Percentiles rank a stretch among this genome's conserved stretches.
Conservation (phyloP, 1,140 invertebrate genomes). For the Drosophila arawakana region DNA sequence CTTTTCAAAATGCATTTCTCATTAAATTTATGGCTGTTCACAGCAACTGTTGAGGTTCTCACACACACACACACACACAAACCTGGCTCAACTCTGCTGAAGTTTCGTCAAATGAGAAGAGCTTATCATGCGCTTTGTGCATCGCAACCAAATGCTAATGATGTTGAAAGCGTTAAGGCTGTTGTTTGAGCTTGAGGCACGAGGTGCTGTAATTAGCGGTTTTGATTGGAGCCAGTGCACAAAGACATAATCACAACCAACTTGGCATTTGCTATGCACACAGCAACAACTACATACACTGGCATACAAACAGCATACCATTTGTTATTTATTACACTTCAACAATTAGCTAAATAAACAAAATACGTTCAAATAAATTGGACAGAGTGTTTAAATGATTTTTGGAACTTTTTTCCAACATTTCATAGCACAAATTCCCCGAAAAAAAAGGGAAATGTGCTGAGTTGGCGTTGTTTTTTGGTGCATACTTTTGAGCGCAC, state of each 20-base stretch:
- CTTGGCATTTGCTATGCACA: slow-evolving; percentile 24
- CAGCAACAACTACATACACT: slow-evolving; percentile 1
- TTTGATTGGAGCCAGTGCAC: slow-evolving; percentile 14
- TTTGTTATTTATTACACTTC: slow-evolving; percentile 1
- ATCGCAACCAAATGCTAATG: slow-evolving; percentile 22
- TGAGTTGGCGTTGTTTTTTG: slow-evolving; percentile 11
- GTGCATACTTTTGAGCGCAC: slow-evolving; percentile 57
- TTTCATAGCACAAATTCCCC: not conserved
- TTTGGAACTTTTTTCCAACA: not conserved
- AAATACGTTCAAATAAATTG: slow-evolving; percentile 4
- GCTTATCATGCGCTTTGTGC: slow-evolving; percentile 24
- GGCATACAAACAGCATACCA: not conserved
- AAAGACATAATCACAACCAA: slow-evolving; percentile 24
- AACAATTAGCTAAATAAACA: slow-evolving; percentile 4
- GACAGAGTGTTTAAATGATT: not conserved
- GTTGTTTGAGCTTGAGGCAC: slow-evolving; percentile 12
- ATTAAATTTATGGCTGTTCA: slow-evolving; percentile 21
- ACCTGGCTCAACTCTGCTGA: not conserved
- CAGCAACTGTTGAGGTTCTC: not conserved
- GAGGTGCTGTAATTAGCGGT: slow-evolving; percentile 32
- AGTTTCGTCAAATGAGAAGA: slow-evolving; percentile 9
- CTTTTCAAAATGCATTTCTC: slow-evolving; percentile 23
- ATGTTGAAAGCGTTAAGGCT: slow-evolving; percentile 5
- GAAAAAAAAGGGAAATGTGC: not conserved
- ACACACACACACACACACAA: not conserved